phyloP scores from a whole-genome alignment of 2,797 vertebrate genomes.

The Gambusia yucatana region DNA sequence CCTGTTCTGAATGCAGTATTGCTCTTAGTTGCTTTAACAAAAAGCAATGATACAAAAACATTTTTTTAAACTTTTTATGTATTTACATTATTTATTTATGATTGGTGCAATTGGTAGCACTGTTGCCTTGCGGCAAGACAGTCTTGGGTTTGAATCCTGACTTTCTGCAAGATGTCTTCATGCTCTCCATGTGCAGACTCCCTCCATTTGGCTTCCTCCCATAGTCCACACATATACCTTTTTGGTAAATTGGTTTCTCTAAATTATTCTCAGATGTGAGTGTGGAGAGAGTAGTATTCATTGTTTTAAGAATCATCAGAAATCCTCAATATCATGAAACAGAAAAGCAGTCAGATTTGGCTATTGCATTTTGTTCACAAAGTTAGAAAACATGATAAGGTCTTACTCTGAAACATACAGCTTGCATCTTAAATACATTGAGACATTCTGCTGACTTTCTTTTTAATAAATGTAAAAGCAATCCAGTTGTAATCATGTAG shows the following conservation, averaged over 20 bases:
- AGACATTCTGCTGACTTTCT: conserved; percentile 34
- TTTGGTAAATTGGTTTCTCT: neutral
- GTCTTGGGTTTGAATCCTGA: neutral
- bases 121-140: neutral
- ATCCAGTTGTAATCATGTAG: conserved; percentile 39
- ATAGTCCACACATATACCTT: neutral
- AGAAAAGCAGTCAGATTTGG: neutral
- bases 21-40: neutral
- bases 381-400: neutral
- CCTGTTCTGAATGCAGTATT: neutral
- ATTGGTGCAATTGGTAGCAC: neutral
- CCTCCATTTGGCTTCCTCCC: neutral
- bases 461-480: conserved; percentile 41
- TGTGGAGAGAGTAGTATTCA: neutral
- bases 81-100: neutral
- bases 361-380: conserved; percentile 17
- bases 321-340: neutral
- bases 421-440: conserved; percentile 30
- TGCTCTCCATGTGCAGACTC: neutral
- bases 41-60: too few species aligned
- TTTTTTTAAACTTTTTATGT: neutral
- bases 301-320: neutral
- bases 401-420: conserved; percentile 36
- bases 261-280: neutral
- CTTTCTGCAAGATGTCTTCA: neutral